Evolutionary conservation across 2,113 vertebrate species (phyloP), one percentile per base, ranked within the genome.

Genomic region (Alouatta palliata): DNA sequence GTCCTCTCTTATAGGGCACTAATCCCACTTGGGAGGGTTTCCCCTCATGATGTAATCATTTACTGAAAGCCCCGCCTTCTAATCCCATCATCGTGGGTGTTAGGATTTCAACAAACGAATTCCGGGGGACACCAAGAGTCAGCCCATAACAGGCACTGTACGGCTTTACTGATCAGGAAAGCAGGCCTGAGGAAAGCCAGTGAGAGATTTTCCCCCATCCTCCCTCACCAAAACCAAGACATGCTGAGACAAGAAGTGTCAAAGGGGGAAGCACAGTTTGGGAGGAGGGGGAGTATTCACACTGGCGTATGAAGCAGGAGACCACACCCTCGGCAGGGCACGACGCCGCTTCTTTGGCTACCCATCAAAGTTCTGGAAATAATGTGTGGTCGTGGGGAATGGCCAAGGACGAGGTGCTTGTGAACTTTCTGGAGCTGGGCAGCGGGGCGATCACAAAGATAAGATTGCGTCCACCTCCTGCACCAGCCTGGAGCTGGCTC

Each of bases 311-410:
- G 56, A 25, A 68, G 25, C 10, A 32, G 56, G 73, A 35, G 11
- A 6, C 1, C 32, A 54, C 35, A 6, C 4, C n/a, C 30, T 54
- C 6, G 1, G 3, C 3, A 56, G 20, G 20, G 32, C 35, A 8
- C 3, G 19, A 32, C 13, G 21, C 2, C 71, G 13, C 21, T 14
- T 58, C 40, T 40, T 73, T 49, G 27, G 75, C 30, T 40, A 25
- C 76, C 8, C 54, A n/a, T 54, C 30, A 35, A 16, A 40, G 14
- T 77, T 40, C 56, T 84, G 85, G 25, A 76, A 82, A 75, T 27
- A 40, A 3, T 10, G 20, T 43, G 35, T 12, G 32, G 40, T 43
- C 10, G 80, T 30, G 20, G 13, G 30, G 56, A 23, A 19, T 19
- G 11, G 49, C 14, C 11, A 5, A 43, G 45, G 56, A 49, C 1